Base-by-base conservation (phyloP, 2,888 invertebrate species). In the Scaptodrosophila latifasciaeformis region DNA sequence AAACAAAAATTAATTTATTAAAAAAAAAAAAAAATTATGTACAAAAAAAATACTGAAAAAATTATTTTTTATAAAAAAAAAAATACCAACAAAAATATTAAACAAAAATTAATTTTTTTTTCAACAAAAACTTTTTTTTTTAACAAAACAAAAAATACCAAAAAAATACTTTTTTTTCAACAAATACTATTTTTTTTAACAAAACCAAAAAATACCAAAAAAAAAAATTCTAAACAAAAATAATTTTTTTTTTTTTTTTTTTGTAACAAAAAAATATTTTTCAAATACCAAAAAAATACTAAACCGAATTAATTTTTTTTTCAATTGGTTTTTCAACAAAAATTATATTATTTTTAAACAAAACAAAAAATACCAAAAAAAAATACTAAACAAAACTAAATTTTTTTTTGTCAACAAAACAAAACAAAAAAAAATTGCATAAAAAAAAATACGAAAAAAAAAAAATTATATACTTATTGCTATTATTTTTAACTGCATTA, bases 401-500 rank as follows among this genome's bases (percentile, higher is more conserved):
- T 17, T 31, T 46, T 47, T 49, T 43, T 42, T 15, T 40, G 34
- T 39, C 34, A 35, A 51, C 49, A 51, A 31, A 59, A 57, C 49
- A 54, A 45, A 51, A 54, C 47, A 59, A 50, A 42, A 54, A 55
- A 52, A 49, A 50, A 51, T 39, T 30, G 19, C 30, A 55, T 55
- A 46, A 61, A 61, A 46, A 29, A 39, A 17, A 13, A 13, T 19
- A n/a, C 37, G 4, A 10, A n/a, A n/a, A n/a, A n/a, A n/a, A 45
- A 21, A 52, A 35, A 47, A 47, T 19, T 34, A 70, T 59, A 67
- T 78, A 67, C 67, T 69, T 76, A 65, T 69, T 72, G 67, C 64
- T 74, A 75, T 70, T 68, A 76, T 69, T 70, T 67, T 70, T 67
- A 77, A 80, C 67, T 65, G 64, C 76, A 79, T 77, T 67, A 69